These are phyloP conservation scores for Thamnophis sirtalis DNA, from an alignment of 2,113 vertebrate genomes.

Conservation along the genomic window DNA sequence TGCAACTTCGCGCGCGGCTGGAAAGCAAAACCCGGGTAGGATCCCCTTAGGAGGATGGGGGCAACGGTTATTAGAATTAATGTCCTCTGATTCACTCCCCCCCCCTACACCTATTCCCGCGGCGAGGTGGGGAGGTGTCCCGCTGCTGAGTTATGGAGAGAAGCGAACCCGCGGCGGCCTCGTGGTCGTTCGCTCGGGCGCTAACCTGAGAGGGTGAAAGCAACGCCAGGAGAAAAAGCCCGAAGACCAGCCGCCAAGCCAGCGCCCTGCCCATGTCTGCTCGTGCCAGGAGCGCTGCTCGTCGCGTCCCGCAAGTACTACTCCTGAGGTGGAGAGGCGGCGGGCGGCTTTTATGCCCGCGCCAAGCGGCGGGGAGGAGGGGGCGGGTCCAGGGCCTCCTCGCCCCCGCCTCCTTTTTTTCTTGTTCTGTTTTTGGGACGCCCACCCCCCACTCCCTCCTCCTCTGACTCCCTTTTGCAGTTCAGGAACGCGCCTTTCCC, in stretches of 20 bases:
- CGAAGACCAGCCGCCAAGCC: slow-evolving; percentile 64
- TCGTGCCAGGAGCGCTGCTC: slow-evolving; percentile 14
- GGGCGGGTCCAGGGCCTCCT: background rate
- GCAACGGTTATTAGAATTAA: background rate
- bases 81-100: background rate
- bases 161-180: background rate
- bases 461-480: background rate
- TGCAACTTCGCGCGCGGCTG: background rate
- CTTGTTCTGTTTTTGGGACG: background rate
- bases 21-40: background rate
- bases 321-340: background rate
- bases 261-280: slow-evolving; percentile 65
- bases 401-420: slow-evolving; percentile 9
- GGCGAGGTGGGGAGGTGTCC: background rate
- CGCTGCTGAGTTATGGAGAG: background rate
- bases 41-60: background rate
- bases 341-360: background rate
- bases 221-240: slow-evolving; percentile 69
- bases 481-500: background rate
- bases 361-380: fast-evolving
- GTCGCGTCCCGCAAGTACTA: fast-evolving
- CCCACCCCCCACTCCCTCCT: slow-evolving; percentile 1
- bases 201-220: slow-evolving; percentile 73
- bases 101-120: background rate
- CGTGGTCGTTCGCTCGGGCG: background rate